Evolutionary conservation across 2,113 vertebrate species (phyloP), one percentile per base, ranked within the genome.

Genomic region (Chroicocephalus ridibundus): DNA sequence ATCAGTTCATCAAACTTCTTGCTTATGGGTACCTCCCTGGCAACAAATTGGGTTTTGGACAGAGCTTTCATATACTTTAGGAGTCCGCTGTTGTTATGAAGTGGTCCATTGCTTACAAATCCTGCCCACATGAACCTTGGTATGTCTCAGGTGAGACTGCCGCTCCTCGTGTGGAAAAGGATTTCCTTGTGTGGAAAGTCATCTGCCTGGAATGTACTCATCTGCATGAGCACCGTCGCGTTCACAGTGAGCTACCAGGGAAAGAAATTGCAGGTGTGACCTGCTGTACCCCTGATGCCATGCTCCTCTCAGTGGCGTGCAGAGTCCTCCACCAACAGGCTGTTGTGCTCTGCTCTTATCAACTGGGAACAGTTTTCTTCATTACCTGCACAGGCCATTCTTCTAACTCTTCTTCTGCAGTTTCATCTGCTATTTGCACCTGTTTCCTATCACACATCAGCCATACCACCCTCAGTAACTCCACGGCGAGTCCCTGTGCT

Each of bases 171-270:
- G 80, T 64, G 34, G 15, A 38, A 38, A 38, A 38, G 38, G 38
- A 57, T 74, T 70, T 91, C 21, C 38, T 74, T 2, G 0, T 34
- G 9, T n/a, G 26, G 36, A 47, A 85, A 57, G 31, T 21, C 3
- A 0, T 10, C 34, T 66, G 21, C 57, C 32, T 22, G 29, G 25
- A 68, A 85, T 1, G 2, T 18, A 9, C 13, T 32, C 24, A 22
- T 25, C 32, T 46, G n/a, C 36, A 42, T 3, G 5, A 15, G 15
- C 32, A 61, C 7, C 0, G 0, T 13, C 38, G 62, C 58, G 62
- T 42, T 82, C 11, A 5, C 0, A 2, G 19, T 42, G 42, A 81
- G 36, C 36, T 57, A 62, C 8, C 18, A 47, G 12, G 25, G 38
- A 88, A 61, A 58, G 21, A 85, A 93, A 42, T 6, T 10, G 32